Conservation (phyloP, 2,797 vertebrate genomes). For the Xiphorhynchus erythropygius region DNA sequence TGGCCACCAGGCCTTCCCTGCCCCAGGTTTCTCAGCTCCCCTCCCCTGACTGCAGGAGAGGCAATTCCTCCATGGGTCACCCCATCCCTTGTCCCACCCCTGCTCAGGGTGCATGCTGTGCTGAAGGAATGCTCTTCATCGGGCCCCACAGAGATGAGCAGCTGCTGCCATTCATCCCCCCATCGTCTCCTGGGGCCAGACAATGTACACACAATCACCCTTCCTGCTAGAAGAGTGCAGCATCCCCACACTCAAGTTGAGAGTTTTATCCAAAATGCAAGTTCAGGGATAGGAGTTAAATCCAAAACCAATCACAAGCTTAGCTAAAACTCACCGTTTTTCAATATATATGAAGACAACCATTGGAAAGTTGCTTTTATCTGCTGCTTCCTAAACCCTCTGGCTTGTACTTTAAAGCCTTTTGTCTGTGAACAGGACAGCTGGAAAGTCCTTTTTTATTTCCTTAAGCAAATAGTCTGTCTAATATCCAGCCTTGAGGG, state of each 20-base stretch:
- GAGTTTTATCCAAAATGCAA: not conserved
- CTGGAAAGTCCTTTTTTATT: constrained; percentile 34
- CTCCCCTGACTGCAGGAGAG: not conserved
- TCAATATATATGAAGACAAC: constrained; percentile 23
- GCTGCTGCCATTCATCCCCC: not conserved
- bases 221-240: not conserved
- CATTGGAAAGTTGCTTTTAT: constrained; percentile 37
- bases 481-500: not conserved
- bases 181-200: not conserved
- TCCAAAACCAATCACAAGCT: constrained; percentile 8
- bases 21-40: not conserved
- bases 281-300: not conserved
- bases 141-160: accelerated
- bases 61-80: accelerated
- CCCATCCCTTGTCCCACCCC: not conserved
- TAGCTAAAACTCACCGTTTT: not conserved
- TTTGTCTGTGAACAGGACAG: constrained; percentile 34
- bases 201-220: too few species aligned
- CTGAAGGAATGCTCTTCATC: accelerated
- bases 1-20: not conserved
- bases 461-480: constrained; percentile 49
- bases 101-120: not conserved
- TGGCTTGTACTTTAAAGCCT: constrained; percentile 26
- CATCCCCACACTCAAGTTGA: not conserved
- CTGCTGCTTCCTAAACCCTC: constrained; percentile 3